A percentile compares a stretch with the other conserved stretches of the same genome.
Evolutionary conservation across 2,797 vertebrate species (phyloP).

Genomic region (Tokudaia tokunoshimensis): DNA sequence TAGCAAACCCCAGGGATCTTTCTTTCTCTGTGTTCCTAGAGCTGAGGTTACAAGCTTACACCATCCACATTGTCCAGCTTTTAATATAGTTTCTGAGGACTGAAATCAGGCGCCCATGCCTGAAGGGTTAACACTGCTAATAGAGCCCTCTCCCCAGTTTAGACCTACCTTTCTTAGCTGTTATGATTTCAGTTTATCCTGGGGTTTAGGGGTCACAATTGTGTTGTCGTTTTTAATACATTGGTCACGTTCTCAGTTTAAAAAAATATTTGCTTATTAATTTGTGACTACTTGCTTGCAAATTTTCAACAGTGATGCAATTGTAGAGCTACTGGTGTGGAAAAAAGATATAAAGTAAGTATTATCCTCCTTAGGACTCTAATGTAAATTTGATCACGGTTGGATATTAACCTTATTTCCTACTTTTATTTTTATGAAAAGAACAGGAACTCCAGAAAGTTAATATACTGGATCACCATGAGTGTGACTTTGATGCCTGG

Average conservation of each 20-base stretch:
- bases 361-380: neutral
- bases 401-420: neutral
- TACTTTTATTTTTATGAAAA: neutral
- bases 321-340: neutral
- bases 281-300: neutral
- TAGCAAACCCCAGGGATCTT: neutral
- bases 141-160: neutral
- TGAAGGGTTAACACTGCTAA: neutral
- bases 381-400: neutral
- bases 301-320: slow-evolving; percentile 4
- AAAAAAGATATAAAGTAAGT: slow-evolving; percentile 30
- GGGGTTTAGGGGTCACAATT: neutral
- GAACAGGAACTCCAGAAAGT: neutral
- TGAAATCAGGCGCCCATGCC: neutral
- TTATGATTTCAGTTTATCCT: neutral
- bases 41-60: neutral
- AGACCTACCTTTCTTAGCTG: neutral
- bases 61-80: neutral
- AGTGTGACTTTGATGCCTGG: neutral
- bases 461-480: neutral
- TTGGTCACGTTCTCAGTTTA: neutral
- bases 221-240: neutral
- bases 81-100: neutral
- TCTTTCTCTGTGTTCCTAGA: neutral
- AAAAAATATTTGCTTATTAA: slow-evolving; percentile 8